Percentiles rank a stretch among this genome's conserved stretches.
Evolutionary conservation across 53 echinoderm and acorn worm genomes (phyloP).

Genomic region (Stichopus horrens): DNA sequence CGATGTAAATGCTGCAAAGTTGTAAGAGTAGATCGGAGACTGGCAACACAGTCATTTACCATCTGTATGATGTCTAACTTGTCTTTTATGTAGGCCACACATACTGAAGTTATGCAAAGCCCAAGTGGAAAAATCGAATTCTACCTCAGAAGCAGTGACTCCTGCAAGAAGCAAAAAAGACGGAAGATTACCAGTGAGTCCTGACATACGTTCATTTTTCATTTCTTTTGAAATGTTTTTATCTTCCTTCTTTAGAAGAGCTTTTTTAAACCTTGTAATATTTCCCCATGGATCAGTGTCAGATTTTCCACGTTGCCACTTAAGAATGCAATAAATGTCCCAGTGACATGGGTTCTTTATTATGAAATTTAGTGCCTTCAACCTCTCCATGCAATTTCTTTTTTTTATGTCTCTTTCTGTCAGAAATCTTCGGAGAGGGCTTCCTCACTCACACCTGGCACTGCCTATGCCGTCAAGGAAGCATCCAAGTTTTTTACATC

Average conservation of each 20-base stretch:
- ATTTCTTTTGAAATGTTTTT: background rate
- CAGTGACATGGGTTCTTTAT: too few relatives aligned
- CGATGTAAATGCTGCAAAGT: too few relatives aligned
- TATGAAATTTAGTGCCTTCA: too few relatives aligned
- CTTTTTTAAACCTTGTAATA: too few relatives aligned
- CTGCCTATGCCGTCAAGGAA: conserved; percentile 22
- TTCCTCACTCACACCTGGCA: conserved; percentile 14
- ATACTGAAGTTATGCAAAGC: conserved; percentile 74
- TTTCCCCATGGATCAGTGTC: too few relatives aligned
- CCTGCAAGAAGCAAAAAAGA: conserved; percentile 27
- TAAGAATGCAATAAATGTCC: too few relatives aligned
- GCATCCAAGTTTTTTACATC: conserved; percentile 16
- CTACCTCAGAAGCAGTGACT: conserved; percentile 9
- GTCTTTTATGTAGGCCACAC: conserved; percentile 54
- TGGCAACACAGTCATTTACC: too few relatives aligned
- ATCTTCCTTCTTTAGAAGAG: too few relatives aligned
- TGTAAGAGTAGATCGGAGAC: too few relatives aligned
- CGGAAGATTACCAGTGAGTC: conserved; percentile 17
- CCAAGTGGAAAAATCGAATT: conserved; percentile 32
- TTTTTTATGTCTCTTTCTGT: background rate
- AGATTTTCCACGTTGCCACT: too few relatives aligned
- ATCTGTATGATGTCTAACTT: too few relatives aligned
- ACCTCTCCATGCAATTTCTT: too few relatives aligned
- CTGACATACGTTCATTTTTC: background rate
- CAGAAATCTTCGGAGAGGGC: conserved; percentile 23